These are phyloP conservation scores for Drosophila sechellia DNA, from an alignment of 1,140 invertebrate genomes.

Conservation along the genomic window DNA sequence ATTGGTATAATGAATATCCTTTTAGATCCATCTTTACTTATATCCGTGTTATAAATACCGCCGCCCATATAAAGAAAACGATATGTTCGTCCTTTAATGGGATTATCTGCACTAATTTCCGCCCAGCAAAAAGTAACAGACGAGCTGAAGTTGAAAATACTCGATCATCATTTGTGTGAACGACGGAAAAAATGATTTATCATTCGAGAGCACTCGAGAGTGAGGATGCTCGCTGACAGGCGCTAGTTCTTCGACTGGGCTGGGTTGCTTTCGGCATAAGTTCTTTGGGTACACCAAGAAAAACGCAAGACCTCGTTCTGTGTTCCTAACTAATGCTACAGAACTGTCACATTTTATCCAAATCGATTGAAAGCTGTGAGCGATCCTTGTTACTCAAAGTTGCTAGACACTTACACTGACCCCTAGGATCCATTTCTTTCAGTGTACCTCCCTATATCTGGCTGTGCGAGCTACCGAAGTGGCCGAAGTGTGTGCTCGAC, in stretches of 20 bases:
- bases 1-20: not conserved
- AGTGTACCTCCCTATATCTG: conserved; percentile 19
- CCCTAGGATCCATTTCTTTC: not conserved
- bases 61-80: not conserved
- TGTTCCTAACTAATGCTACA: too few species aligned
- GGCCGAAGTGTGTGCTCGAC: conserved; percentile 63
- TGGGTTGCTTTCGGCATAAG: not conserved
- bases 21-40: not conserved
- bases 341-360: too few species aligned
- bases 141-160: conserved; percentile 16
- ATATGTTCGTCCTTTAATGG: not conserved
- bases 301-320: too few species aligned
- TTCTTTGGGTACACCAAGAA: not conserved
- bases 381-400: too few species aligned
- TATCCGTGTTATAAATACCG: not conserved
- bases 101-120: conserved; percentile 62
- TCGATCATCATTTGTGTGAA: conserved; percentile 28
- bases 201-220: conserved; percentile 61
- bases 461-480: conserved; percentile 58
- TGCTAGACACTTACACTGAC: too few species aligned
- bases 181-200: conserved; percentile 65
- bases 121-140: conserved; percentile 1
- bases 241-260: conserved; percentile 5
- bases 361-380: too few species aligned
- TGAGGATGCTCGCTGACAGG: conserved; percentile 24